phyloP scores from a whole-genome alignment of 1,140 invertebrate species.

The Anadara kagoshimensis region DNA sequence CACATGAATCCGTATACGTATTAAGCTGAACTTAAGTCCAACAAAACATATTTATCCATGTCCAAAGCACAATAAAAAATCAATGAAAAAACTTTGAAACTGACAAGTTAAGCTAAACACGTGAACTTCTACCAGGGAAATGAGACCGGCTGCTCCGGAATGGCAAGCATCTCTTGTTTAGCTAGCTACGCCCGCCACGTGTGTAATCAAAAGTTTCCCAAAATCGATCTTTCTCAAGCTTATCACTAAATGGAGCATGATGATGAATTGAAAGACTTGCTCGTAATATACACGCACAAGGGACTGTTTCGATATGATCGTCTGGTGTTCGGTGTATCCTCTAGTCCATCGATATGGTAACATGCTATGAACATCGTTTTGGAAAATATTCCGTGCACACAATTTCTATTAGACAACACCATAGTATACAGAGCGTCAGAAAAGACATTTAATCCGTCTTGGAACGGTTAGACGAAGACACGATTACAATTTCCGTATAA shows the following conservation, averaged over 20 bases:
- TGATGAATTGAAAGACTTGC: conserved; percentile 44
- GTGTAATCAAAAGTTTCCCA: not conserved
- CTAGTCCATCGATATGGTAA: conserved; percentile 75
- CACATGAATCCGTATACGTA: conserved; percentile 26
- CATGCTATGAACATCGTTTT: conserved; percentile 72
- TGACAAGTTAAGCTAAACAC: too few relatives aligned
- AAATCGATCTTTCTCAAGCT: conserved; percentile 37
- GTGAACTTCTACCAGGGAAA: too few relatives aligned
- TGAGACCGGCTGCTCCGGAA: too few relatives aligned
- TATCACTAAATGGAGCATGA: conserved; percentile 46
- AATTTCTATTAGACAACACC: conserved; percentile 36
- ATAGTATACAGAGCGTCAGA: conserved; percentile 22
- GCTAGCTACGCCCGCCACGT: too few relatives aligned
- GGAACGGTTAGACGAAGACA: conserved; percentile 18
- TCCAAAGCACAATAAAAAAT: not conserved
- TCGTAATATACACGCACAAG: conserved; percentile 52
- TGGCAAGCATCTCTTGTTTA: too few relatives aligned
- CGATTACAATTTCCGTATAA: conserved; percentile 3
- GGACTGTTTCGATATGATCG: conserved; percentile 51
- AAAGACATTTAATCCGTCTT: conserved; percentile 31
- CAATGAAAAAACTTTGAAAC: too few relatives aligned
- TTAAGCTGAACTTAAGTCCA: conserved; percentile 31
- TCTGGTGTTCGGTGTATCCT: conserved; percentile 72
- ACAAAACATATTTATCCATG: conserved; percentile 58
- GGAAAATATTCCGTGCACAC: conserved; percentile 41